Conservation (phyloP, 2,797 vertebrate species). For the Lophius americanus region DNA sequence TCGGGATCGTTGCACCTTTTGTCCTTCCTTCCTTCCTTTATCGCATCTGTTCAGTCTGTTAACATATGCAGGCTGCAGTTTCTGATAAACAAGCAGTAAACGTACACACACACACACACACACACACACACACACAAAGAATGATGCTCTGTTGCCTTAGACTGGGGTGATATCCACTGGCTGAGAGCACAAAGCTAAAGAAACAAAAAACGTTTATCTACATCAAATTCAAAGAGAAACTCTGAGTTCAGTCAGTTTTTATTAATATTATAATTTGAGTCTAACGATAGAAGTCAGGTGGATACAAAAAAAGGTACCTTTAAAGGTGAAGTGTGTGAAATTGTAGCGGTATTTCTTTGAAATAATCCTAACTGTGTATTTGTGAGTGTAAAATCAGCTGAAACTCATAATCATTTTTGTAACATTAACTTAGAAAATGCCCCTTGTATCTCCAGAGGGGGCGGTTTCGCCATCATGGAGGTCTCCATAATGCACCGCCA, state of each 20-base stretch:
- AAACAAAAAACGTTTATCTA: conserved; percentile 13
- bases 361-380: too few relatives aligned
- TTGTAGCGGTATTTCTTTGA: too few relatives aligned
- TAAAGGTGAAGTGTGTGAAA: too few relatives aligned
- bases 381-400: too few relatives aligned
- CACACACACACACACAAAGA: conserved; percentile 23
- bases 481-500: too few relatives aligned
- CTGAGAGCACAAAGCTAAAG: conserved; percentile 15
- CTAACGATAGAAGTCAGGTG: too few relatives aligned
- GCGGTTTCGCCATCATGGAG: too few relatives aligned
- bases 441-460: too few relatives aligned
- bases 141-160: conserved; percentile 29
- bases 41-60: conserved; percentile 27
- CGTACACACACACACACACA: conserved; percentile 1
- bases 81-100: conserved; percentile 36
- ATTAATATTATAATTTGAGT: too few relatives aligned
- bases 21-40: conserved; percentile 26
- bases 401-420: too few relatives aligned
- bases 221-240: background rate
- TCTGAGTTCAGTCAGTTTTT: background rate
- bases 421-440: too few relatives aligned
- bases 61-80: conserved; percentile 29
- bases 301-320: too few relatives aligned
- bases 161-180: conserved; percentile 17
- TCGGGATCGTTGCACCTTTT: conserved; percentile 1